A percentile compares a stretch with the other conserved stretches of the same genome.
Conservation (phyloP, 2,113 vertebrate species). For the Marmota monax region DNA sequence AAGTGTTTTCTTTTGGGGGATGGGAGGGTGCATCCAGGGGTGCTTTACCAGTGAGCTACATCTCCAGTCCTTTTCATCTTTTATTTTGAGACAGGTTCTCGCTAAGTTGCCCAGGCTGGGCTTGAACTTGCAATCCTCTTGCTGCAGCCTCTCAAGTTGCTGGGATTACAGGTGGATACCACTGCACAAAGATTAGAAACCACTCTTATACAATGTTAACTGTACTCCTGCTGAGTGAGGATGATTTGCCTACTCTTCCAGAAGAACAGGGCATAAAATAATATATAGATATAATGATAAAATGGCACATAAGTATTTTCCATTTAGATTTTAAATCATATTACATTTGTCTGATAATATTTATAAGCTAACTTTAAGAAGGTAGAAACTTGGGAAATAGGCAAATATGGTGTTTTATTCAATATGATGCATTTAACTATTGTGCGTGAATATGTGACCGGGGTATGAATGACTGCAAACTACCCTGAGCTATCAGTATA, state of each 20-base stretch:
- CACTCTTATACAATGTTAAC: background rate
- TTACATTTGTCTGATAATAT: slow-evolving; percentile 32
- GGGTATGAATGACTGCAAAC: background rate
- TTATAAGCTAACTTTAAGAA: slow-evolving; percentile 19
- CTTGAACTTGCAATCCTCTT: no score
- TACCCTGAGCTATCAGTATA: slow-evolving; percentile 5
- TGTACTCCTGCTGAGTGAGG: background rate
- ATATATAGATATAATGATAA: background rate
- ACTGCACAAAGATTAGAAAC: background rate
- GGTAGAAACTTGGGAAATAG: background rate
- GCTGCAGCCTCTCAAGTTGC: no score
- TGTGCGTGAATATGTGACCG: background rate
- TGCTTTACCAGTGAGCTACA: no score
- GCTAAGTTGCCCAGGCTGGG: no score
- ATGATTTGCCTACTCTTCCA: background rate
- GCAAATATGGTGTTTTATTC: background rate
- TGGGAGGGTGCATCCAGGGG: no score
- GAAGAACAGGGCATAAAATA: background rate
- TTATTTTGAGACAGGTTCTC: no score
- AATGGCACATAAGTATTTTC: background rate
- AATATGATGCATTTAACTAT: background rate
- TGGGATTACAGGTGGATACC: no score
- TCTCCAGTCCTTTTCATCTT: no score
- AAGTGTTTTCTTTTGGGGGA: background rate
- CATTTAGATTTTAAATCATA: slow-evolving; percentile 26